These are phyloP conservation scores for Papilio polytes DNA, from an alignment of 1,140 invertebrate genomes.

Conservation along the genomic window DNA sequence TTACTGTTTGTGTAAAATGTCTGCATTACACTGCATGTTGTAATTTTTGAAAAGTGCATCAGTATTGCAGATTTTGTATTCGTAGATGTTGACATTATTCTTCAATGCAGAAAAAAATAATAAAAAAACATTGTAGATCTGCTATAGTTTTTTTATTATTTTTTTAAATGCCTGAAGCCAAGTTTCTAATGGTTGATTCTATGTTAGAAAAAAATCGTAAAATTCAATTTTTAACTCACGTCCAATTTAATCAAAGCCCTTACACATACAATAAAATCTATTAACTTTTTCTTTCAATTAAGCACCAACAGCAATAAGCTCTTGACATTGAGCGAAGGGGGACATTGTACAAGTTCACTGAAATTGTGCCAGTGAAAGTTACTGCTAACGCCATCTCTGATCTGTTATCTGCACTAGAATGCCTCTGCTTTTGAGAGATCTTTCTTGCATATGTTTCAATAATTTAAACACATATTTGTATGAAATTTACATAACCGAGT, in stretches of 20 bases:
- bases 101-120: no score
- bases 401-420: background rate
- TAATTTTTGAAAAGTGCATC: background rate
- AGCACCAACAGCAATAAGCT: conserved; percentile 26
- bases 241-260: background rate
- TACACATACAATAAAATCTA: background rate
- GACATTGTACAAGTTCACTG: conserved; percentile 34
- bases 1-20: background rate
- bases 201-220: background rate
- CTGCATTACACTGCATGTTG: background rate
- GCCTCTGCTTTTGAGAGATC: background rate
- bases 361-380: conserved; percentile 37
- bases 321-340: conserved; percentile 28
- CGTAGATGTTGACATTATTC: background rate
- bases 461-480: background rate
- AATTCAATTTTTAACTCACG: background rate
- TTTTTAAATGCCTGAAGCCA: no score
- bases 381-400: conserved; percentile 27
- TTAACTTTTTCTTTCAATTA: conserved; percentile 26
- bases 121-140: no score
- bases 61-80: conserved; percentile 4
- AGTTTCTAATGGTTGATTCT: background rate
- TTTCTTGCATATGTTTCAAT: background rate
- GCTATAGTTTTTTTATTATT: no score
- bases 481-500: background rate